phyloP scores from a whole-genome alignment of 1,140 invertebrate genomes.

The Anagrus nilaparvatae region DNA sequence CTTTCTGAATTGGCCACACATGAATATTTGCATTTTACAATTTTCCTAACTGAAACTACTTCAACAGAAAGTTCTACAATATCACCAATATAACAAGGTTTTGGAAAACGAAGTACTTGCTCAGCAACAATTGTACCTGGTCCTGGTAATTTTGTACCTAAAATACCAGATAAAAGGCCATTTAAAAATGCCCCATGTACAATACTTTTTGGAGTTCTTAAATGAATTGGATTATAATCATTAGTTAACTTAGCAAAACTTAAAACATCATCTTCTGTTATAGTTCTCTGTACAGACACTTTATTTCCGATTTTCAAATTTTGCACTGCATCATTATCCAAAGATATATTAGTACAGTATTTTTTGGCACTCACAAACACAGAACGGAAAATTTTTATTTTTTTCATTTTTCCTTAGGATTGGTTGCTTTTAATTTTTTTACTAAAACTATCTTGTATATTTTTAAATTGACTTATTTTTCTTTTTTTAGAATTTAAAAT shows the following conservation, averaged over 20 bases:
- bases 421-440: neutral
- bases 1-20: conserved; percentile 56
- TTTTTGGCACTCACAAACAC: conserved; percentile 16
- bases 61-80: conserved; percentile 60
- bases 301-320: conserved; percentile 49
- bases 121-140: conserved; percentile 65
- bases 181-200: conserved; percentile 77
- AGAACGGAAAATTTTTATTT: conserved; percentile 16
- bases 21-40: conserved; percentile 61
- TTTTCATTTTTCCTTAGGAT: conserved; percentile 8
- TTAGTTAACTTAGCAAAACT: conserved; percentile 61
- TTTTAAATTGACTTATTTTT: too few relatives aligned
- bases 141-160: conserved; percentile 72
- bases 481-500: too few relatives aligned
- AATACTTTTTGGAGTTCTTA: conserved; percentile 41
- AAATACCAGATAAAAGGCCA: conserved; percentile 66
- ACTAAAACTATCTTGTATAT: too few relatives aligned
- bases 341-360: conserved; percentile 14
- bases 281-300: conserved; percentile 51
- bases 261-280: conserved; percentile 57
- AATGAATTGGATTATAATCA: conserved; percentile 71
- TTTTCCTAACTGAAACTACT: conserved; percentile 58
- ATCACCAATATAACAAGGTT: conserved; percentile 68
- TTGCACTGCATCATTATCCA: conserved; percentile 7
- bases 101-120: conserved; percentile 66